These are phyloP conservation scores for Berghia stephanieae DNA, from an alignment of 1,140 invertebrate genomes.

Conservation along the genomic window DNA sequence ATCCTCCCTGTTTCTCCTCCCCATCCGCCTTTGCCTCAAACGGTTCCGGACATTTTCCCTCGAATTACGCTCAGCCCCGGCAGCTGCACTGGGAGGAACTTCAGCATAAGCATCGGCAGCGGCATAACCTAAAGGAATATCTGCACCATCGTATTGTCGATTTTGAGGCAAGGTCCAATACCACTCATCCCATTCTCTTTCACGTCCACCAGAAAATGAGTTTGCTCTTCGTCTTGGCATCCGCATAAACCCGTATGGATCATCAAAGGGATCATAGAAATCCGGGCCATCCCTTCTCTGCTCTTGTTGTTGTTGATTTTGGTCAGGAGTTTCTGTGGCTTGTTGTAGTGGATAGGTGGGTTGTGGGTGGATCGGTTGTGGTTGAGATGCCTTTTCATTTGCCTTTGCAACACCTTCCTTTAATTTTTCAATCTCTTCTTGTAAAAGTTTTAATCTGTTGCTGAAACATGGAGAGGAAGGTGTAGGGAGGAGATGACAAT, in stretches of 20 bases:
- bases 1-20: slow-evolving; percentile 32
- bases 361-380: slow-evolving; percentile 25
- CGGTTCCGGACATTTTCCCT: slow-evolving; percentile 16
- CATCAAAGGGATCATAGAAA: slow-evolving; percentile 57
- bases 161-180: slow-evolving; percentile 48
- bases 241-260: slow-evolving; percentile 57
- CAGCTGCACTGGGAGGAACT: slow-evolving; percentile 23
- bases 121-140: slow-evolving; percentile 57
- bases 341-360: slow-evolving; percentile 13
- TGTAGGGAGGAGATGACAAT: too few species aligned
- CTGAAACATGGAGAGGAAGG: slow-evolving; percentile 4
- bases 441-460: slow-evolving; percentile 48
- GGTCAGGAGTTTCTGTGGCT: neutral
- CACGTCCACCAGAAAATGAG: slow-evolving; percentile 54
- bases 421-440: slow-evolving; percentile 53
- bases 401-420: slow-evolving; percentile 51
- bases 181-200: slow-evolving; percentile 52
- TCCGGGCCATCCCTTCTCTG: too few species aligned
- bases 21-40: slow-evolving; percentile 25
- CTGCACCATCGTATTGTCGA: slow-evolving; percentile 44
- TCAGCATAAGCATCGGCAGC: slow-evolving; percentile 54
- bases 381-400: slow-evolving; percentile 38
- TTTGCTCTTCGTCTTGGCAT: slow-evolving; percentile 56
- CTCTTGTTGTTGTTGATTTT: slow-evolving; percentile 30
- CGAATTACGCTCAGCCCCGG: slow-evolving; percentile 12